Conservation (phyloP, 2,113 vertebrate species). For the Chroicocephalus ridibundus region DNA sequence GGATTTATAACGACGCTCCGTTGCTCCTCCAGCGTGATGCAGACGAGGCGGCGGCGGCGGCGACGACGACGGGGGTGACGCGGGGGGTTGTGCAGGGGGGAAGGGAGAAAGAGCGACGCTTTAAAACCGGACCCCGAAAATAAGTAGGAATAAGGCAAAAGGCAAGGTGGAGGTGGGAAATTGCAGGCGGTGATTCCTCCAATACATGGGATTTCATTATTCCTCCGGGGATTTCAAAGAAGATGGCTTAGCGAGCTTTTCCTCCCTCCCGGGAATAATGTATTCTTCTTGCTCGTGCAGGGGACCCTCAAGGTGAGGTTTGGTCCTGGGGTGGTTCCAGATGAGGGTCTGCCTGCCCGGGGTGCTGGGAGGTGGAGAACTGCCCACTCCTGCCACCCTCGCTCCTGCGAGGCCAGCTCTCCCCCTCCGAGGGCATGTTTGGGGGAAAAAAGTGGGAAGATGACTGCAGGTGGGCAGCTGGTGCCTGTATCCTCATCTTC, state of each 20-base stretch:
- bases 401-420: neutral
- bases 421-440: fast-evolving
- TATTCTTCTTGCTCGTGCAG: neutral
- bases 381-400: neutral
- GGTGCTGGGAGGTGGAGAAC: neutral
- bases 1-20: fast-evolving
- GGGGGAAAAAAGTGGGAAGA: neutral
- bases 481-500: neutral
- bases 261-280: neutral
- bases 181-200: fast-evolving
- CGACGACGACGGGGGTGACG: neutral
- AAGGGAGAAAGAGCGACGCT: fast-evolving
- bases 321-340: neutral
- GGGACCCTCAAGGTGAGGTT: neutral
- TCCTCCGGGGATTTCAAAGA: neutral
- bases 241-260: neutral
- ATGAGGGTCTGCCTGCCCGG: neutral
- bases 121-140: neutral
- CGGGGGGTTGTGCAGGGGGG: neutral
- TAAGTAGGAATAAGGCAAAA: neutral
- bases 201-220: neutral
- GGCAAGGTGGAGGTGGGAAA: neutral
- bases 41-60: neutral
- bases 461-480: fast-evolving
- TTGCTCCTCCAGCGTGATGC: neutral